Percentiles rank a stretch among this genome's conserved stretches.
Conservation (phyloP, 2,888 invertebrate genomes). For the Apotomis turbidana region DNA sequence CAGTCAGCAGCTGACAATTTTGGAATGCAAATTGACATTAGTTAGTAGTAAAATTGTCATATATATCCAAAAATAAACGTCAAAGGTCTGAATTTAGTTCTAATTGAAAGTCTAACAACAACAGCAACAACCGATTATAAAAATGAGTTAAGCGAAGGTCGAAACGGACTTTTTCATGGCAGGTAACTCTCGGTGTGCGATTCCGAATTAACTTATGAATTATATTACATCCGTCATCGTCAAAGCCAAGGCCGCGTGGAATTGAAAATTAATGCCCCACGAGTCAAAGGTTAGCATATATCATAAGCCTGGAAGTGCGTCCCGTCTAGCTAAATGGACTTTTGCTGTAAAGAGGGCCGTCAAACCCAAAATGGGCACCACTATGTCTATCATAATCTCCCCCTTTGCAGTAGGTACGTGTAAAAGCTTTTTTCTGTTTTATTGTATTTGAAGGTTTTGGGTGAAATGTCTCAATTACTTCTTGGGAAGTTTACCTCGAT, state of each 20-base stretch:
- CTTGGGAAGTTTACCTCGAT: constrained; percentile 44
- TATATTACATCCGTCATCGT: not conserved
- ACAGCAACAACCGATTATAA: too few species aligned
- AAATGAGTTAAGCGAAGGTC: too few species aligned
- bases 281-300: constrained; percentile 58
- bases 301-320: constrained; percentile 57
- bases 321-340: constrained; percentile 62
- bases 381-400: constrained; percentile 44
- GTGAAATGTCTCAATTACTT: constrained; percentile 47
- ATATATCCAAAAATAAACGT: too few species aligned
- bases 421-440: constrained; percentile 53
- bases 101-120: too few species aligned
- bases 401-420: constrained; percentile 37
- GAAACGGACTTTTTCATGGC: too few species aligned
- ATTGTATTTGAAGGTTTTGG: constrained; percentile 41
- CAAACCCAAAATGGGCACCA: constrained; percentile 49
- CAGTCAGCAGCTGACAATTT: too few species aligned
- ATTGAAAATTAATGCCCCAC: constrained; percentile 50
- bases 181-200: too few species aligned
- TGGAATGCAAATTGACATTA: too few species aligned
- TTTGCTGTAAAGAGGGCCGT: constrained; percentile 58
- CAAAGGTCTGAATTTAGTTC: too few species aligned
- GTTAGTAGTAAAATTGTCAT: too few species aligned
- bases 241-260: not conserved
- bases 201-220: too few species aligned